Evolutionary conservation across 1,140 invertebrate genomes (phyloP).

Genomic region (Rhynchophorus ferrugineus): DNA sequence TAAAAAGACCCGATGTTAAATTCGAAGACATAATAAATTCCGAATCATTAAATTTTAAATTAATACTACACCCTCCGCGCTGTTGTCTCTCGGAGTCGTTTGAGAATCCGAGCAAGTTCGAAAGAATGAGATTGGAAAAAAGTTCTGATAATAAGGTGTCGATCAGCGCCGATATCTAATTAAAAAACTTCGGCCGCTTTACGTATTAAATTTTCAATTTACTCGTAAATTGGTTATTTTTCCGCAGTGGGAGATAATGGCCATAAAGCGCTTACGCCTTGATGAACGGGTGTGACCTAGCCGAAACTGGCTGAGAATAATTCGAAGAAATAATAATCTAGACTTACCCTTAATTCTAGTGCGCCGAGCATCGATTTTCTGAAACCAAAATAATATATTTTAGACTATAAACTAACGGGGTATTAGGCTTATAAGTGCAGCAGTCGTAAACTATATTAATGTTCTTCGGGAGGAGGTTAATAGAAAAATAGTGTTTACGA

Average conservation of each 20-base stretch:
- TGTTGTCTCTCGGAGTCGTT: no score
- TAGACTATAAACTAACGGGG: no score
- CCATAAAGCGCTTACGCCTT: background rate
- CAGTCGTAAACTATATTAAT: background rate
- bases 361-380: background rate
- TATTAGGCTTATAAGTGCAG: no score
- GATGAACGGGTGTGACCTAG: background rate
- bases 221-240: background rate
- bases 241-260: background rate
- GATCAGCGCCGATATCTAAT: background rate
- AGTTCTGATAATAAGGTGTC: background rate
- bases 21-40: no score
- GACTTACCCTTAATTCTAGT: background rate
- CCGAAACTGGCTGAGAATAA: background rate
- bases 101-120: no score
- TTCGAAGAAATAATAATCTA: background rate
- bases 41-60: no score
- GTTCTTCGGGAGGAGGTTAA: background rate
- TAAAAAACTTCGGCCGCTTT: background rate
- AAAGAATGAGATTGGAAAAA: no score
- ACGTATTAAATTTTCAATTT: background rate
- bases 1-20: no score
- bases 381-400: background rate
- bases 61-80: no score
- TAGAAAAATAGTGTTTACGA: background rate